A percentile compares a stretch with the other conserved stretches of the same genome.
Evolutionary conservation across 2,888 invertebrate species (phyloP).

Genomic region (Pheosia tremula): DNA sequence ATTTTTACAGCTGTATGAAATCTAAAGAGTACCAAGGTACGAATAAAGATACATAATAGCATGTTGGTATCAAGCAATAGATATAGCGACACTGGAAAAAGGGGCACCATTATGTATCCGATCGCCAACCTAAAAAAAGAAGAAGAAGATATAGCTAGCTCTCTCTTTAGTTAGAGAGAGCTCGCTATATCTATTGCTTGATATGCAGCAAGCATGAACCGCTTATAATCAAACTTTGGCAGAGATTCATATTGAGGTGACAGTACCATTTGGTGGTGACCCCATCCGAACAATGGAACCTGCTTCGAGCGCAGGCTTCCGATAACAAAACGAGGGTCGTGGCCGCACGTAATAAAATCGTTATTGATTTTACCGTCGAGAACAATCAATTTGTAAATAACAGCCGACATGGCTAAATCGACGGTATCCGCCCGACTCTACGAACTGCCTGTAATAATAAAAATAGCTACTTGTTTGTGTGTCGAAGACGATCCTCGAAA

Average conservation of each 20-base stretch:
- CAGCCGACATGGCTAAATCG: constrained; percentile 68
- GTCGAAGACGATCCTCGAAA: constrained; percentile 27
- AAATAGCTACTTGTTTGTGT: constrained; percentile 12
- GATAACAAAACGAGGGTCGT: constrained; percentile 49
- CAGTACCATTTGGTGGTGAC: constrained; percentile 29
- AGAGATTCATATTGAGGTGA: constrained; percentile 21
- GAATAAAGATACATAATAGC: no score
- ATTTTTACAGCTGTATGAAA: not conserved
- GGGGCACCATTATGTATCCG: no score
- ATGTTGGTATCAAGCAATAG: no score
- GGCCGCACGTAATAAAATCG: constrained; percentile 68
- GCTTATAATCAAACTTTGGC: constrained; percentile 9
- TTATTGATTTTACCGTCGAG: constrained; percentile 80
- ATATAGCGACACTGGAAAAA: no score
- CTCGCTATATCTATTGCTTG: not conserved
- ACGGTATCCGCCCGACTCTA: constrained; percentile 73
- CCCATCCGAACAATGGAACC: constrained; percentile 42
- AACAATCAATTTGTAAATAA: constrained; percentile 71
- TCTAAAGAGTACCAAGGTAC: not conserved
- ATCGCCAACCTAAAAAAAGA: no score
- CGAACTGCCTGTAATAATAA: constrained; percentile 40
- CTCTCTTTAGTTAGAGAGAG: no score
- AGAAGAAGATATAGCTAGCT: no score
- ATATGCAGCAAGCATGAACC: not conserved
- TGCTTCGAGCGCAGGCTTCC: constrained; percentile 29